Evolutionary conservation across 2,113 vertebrate genomes (phyloP), one percentile per base, ranked within the genome.

Genomic region (Lepus americanus): DNA sequence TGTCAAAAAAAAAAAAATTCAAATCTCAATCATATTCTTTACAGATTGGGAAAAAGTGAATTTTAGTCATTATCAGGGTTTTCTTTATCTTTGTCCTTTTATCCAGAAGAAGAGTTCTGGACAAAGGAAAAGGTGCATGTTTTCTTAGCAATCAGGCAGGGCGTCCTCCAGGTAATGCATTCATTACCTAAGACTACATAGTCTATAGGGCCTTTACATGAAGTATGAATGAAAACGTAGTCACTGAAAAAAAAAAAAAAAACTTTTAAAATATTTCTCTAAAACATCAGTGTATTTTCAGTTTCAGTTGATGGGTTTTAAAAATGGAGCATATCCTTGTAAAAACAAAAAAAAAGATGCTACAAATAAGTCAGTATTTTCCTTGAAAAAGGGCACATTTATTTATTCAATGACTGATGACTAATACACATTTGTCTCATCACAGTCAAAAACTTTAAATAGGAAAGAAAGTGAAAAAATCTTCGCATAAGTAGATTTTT

Each of bases 301-400:
- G 20, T 72, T 79, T 84, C 5, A 33, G 9, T 22, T 81, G 29
- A 70, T 27, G 9, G 29, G 2, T 51, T 77, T 92, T 93, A 27
- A 49, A 67, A 36, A 64, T 29, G 12, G 14, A 17, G 2, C 6
- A 9, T 6, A 31, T 29, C 5, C 44, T 31, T 67, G 31, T 19
- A 3, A 36, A 36, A 23, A n/a, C n/a, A 81, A 66, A 88, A 36
- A 31, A 36, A 33, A n/a, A 17, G 39, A 73, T 87, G 12, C 1
- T 76, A 64, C 20, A 96, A 94, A 78, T 53, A 92, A 86, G n/a
- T n/a, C 9, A 44, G 3, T 29, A 53, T 63, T 73, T 83, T 78
- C 9, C 19, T 88, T 61, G 55, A 44, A 33, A 14, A 13, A 12
- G 25, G 29, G 2, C 29, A 86, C 44, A 44, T 44, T 44, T 44